Conservation (phyloP, 1,140 invertebrate species). For the Eubasilissa regina region DNA sequence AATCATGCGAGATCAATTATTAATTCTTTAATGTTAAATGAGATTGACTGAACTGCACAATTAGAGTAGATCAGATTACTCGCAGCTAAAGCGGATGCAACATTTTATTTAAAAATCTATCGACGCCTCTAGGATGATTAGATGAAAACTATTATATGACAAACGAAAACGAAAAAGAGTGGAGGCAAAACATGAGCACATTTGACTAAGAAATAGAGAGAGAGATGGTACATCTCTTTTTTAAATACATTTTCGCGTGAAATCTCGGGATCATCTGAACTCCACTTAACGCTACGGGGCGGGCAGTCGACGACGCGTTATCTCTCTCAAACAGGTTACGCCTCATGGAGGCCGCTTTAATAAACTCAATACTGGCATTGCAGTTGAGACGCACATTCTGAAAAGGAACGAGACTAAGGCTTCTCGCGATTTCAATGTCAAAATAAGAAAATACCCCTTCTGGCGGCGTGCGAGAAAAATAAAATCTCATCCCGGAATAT, state of each 20-base stretch:
- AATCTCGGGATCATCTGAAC: slow-evolving; percentile 26
- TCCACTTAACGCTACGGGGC: slow-evolving; percentile 9
- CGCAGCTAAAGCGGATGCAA: too few species aligned
- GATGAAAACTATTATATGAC: too few species aligned
- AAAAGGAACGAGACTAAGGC: neutral
- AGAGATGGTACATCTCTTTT: neutral
- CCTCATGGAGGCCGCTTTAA: neutral
- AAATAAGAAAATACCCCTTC: neutral
- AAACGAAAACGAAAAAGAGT: too few species aligned
- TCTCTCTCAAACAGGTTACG: slow-evolving; percentile 24
- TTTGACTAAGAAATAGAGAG: too few species aligned
- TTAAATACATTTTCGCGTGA: slow-evolving; percentile 4
- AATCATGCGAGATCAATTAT: too few species aligned
- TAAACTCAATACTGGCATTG: neutral
- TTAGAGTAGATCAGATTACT: too few species aligned
- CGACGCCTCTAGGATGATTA: too few species aligned
- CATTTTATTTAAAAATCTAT: too few species aligned
- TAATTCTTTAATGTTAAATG: too few species aligned
- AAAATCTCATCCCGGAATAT: neutral
- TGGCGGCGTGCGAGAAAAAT: neutral
- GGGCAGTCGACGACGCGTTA: slow-evolving; percentile 35
- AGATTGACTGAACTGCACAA: too few species aligned
- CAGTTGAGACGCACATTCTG: neutral
- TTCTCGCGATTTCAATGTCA: neutral
- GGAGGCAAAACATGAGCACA: too few species aligned